Conservation (phyloP, 2,888 invertebrate species). For the Cynaeus angustus region DNA sequence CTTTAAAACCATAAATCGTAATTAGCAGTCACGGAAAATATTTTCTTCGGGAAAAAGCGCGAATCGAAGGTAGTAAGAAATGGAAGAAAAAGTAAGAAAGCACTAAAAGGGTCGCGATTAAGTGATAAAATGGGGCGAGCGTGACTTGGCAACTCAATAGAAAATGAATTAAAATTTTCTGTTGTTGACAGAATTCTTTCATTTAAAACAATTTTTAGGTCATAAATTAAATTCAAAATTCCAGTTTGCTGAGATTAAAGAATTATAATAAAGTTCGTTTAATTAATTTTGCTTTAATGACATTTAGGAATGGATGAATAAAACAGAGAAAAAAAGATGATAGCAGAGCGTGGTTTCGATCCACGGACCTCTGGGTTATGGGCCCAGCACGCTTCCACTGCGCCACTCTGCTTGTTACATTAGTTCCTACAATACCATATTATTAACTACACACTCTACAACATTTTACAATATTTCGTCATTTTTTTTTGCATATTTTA, state of each 20-base stretch:
- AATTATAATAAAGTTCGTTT: conserved; percentile 28
- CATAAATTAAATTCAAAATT: conserved; percentile 25
- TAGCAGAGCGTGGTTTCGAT: conserved; percentile 92
- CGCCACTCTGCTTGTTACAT: conserved; percentile 83
- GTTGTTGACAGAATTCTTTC: conserved; percentile 38
- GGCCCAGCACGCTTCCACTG: conserved; percentile 88
- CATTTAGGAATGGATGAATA: background rate
- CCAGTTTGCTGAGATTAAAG: conserved; percentile 28
- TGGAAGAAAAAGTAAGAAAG: conserved; percentile 14
- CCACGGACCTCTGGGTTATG: conserved; percentile 94
- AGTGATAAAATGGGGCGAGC: conserved; percentile 34
- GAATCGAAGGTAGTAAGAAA: background rate
- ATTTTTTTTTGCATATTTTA: too few relatives aligned
- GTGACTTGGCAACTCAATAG: conserved; percentile 31
- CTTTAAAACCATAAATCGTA: conserved; percentile 25
- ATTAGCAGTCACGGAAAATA: conserved; percentile 31
- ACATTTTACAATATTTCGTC: too few relatives aligned
- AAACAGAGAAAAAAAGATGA: conserved; percentile 21
- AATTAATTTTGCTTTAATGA: conserved; percentile 36
- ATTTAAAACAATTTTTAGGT: conserved; percentile 28
- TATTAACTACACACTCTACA: too few relatives aligned
- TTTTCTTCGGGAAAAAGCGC: conserved; percentile 2
- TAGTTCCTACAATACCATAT: too few relatives aligned
- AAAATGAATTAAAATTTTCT: conserved; percentile 38
- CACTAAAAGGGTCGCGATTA: conserved; percentile 26